Evolutionary conservation across 2,888 invertebrate genomes (phyloP).

Genomic region (Drosophila kanekoi): DNA sequence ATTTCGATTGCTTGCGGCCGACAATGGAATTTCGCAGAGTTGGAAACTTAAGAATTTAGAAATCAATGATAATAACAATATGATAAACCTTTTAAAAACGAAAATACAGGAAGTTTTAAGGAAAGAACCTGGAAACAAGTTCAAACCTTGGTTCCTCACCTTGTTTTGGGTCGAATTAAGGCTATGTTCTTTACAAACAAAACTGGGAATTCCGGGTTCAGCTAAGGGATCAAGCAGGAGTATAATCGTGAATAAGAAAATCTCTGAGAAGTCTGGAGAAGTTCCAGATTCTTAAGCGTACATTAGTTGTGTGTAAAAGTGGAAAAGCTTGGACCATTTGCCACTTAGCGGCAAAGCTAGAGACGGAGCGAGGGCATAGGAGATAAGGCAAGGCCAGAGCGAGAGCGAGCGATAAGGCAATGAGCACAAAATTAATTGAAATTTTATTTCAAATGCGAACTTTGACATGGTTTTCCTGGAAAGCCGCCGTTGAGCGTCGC

Average conservation of each 20-base stretch:
- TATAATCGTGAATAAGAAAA: background rate
- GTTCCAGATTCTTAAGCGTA: slow-evolving; percentile 17
- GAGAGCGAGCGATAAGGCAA: slow-evolving; percentile 23
- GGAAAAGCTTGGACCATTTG: slow-evolving; percentile 1
- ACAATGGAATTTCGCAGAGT: background rate
- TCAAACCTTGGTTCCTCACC: no score
- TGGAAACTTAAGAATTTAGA: background rate
- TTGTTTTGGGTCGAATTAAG: no score
- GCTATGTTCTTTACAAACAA: no score
- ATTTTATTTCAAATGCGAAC: slow-evolving; percentile 74
- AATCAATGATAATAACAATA: background rate
- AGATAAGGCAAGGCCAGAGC: slow-evolving; percentile 13
- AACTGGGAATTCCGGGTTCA: background rate
- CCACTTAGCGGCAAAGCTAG: background rate
- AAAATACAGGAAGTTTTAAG: no score
- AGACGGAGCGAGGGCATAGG: slow-evolving; percentile 23
- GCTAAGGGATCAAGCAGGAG: no score
- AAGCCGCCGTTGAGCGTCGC: slow-evolving; percentile 27
- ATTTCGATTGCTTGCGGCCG: slow-evolving; percentile 16
- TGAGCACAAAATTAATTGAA: slow-evolving; percentile 67
- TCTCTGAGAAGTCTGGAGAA: no score
- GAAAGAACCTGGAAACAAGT: no score
- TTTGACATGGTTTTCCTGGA: slow-evolving; percentile 70
- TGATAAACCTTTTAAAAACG: background rate
- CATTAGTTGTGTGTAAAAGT: slow-evolving; percentile 21